phyloP scores from a whole-genome alignment of 2,888 invertebrate genomes.

The Thecophora atra region DNA sequence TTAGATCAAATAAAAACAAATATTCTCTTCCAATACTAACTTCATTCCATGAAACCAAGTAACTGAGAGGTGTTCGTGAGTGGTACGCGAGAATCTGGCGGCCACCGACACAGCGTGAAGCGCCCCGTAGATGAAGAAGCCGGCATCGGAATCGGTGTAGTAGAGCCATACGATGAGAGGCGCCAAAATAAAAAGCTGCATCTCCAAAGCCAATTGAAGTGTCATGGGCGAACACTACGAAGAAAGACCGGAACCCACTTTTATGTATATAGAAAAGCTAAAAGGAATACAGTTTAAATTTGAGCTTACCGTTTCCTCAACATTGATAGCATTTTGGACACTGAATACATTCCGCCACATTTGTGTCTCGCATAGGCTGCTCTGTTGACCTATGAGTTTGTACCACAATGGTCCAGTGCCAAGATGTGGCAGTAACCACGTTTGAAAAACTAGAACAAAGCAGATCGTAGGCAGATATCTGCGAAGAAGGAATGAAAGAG shows the following conservation, averaged over 20 bases:
- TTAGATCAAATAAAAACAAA: background rate
- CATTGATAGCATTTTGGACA: constrained; percentile 75
- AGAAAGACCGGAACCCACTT: too few species aligned
- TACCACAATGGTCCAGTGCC: constrained; percentile 77
- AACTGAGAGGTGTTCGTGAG: constrained; percentile 72
- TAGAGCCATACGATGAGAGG: constrained; percentile 74
- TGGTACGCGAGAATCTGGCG: constrained; percentile 71
- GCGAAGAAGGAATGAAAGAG: constrained; percentile 43
- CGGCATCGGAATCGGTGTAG: constrained; percentile 69
- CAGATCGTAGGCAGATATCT: constrained; percentile 74
- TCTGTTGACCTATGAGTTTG: constrained; percentile 71
- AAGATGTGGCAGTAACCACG: constrained; percentile 73
- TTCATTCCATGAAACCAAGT: constrained; percentile 76
- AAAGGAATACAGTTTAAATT: too few species aligned
- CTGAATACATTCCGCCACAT: constrained; percentile 77
- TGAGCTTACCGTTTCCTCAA: constrained; percentile 75
- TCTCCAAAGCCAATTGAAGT: constrained; percentile 78
- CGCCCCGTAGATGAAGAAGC: constrained; percentile 69
- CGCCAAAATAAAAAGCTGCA: constrained; percentile 76
- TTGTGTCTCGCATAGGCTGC: constrained; percentile 72
- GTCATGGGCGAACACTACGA: constrained; percentile 79
- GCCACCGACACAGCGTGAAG: constrained; percentile 72
- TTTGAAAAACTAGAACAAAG: constrained; percentile 74
- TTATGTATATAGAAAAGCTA: too few species aligned
- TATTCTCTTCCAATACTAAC: constrained; percentile 61